Conservation (phyloP, 2,113 vertebrate species). For the Prietella phreatophila region DNA sequence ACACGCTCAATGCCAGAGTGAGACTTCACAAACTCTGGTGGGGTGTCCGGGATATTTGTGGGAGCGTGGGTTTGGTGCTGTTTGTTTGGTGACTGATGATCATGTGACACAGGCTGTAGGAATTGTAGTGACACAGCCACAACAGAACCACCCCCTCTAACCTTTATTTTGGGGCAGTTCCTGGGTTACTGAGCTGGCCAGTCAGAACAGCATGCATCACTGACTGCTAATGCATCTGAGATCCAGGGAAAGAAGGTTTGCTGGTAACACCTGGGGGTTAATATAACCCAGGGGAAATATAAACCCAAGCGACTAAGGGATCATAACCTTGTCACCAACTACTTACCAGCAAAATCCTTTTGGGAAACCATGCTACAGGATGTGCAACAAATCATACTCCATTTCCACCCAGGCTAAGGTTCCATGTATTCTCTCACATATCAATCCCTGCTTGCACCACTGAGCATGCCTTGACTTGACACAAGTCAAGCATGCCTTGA, state of each 20-base stretch:
- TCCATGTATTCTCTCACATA: background rate
- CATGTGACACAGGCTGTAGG: background rate
- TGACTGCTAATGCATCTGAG: background rate
- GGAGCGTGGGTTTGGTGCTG: background rate
- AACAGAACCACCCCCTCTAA: background rate
- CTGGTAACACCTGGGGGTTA: background rate
- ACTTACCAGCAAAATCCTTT: background rate
- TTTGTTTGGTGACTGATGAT: background rate
- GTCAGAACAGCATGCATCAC: background rate
- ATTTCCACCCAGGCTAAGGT: background rate
- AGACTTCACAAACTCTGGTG: background rate
- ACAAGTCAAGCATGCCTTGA: background rate
- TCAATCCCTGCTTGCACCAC: background rate
- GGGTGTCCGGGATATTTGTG: background rate
- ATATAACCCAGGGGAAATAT: background rate
- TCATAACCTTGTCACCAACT: background rate
- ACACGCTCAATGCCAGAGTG: too few relatives aligned
- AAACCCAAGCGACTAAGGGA: background rate
- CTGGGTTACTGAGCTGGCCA: background rate
- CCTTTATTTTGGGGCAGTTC: background rate
- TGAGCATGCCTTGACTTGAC: background rate
- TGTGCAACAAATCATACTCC: background rate
- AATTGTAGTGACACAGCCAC: background rate
- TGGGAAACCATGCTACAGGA: background rate
- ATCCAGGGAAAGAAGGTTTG: background rate